Conservation (phyloP, 2,113 vertebrate species). For the Heliornis fulica region DNA sequence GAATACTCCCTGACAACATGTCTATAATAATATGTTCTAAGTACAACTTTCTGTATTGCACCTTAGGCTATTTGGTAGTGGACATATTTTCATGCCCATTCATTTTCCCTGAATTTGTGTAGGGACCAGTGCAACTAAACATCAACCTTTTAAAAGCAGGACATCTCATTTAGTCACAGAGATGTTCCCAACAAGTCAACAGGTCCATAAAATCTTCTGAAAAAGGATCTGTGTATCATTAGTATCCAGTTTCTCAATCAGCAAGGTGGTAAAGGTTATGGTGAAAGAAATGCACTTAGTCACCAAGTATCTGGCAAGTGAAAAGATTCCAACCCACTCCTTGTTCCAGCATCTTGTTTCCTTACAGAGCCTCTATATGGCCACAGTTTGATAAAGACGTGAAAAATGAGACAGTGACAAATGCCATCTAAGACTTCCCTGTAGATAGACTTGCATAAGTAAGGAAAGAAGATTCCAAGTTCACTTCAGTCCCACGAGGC, state of each 20-base stretch:
- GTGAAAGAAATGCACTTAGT: slow-evolving; percentile 37
- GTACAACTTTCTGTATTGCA: not conserved
- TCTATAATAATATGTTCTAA: slow-evolving; percentile 42
- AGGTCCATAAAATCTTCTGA: not conserved
- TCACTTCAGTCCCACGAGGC: accelerated
- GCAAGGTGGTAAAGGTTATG: slow-evolving; percentile 16
- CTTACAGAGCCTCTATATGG: not conserved
- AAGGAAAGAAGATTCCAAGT: not conserved
- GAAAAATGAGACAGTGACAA: slow-evolving; percentile 12
- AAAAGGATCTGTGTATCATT: slow-evolving; percentile 7
- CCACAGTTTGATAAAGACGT: not conserved
- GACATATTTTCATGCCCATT: slow-evolving; percentile 9
- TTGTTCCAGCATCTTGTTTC: not conserved
- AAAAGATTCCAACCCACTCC: not conserved
- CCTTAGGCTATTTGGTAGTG: slow-evolving; percentile 22
- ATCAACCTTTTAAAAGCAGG: not conserved
- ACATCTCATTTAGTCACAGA: not conserved
- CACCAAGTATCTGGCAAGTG: not conserved
- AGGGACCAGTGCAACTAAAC: not conserved
- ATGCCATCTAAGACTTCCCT: not conserved
- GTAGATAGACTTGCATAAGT: not conserved
- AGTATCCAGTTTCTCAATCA: slow-evolving; percentile 13
- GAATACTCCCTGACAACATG: slow-evolving; percentile 55
- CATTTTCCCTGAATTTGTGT: not conserved
- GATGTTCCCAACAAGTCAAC: not conserved